These are phyloP conservation scores for Caenorhabditis sp. DNA, from an alignment of 2,888 invertebrate genomes.

Conservation along the genomic window DNA sequence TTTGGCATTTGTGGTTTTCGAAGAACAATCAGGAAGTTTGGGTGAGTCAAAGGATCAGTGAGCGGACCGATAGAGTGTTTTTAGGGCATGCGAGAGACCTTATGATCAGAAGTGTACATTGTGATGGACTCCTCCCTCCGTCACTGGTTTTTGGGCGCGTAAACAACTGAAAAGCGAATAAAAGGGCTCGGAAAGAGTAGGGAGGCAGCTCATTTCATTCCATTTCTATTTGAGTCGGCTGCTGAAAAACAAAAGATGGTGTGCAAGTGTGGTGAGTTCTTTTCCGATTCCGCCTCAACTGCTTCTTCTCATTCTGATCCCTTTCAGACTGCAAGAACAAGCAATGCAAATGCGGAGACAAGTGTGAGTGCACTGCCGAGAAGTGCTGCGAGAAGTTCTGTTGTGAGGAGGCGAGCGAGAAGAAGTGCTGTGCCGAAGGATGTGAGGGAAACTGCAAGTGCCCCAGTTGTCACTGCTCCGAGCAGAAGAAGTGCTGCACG, in stretches of 20 bases:
- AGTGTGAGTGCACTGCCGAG: conserved; percentile 38
- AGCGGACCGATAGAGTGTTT: conserved; percentile 12
- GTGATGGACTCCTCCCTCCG: conserved; percentile 24
- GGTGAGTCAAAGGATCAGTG: conserved; percentile 13
- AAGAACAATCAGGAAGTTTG: conserved; percentile 10
- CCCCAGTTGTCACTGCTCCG: conserved; percentile 32
- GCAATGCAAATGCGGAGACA: conserved; percentile 51
- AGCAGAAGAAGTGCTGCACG: conserved; percentile 29
- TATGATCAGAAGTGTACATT: conserved; percentile 40
- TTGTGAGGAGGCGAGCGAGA: conserved; percentile 45
- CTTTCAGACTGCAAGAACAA: conserved; percentile 49
- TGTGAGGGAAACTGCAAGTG: conserved; percentile 48
- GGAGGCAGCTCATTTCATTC: conserved; percentile 17
- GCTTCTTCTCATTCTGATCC: neutral
- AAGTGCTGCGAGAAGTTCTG: conserved; percentile 48
- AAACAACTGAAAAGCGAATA: conserved; percentile 26
- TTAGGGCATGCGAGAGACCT: conserved; percentile 2
- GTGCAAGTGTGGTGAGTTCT: conserved; percentile 43
- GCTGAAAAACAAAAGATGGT: conserved; percentile 27
- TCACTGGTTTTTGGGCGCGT: conserved; percentile 24
- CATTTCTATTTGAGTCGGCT: too few relatives aligned
- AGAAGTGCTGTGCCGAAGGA: conserved; percentile 39
- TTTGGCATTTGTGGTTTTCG: neutral
- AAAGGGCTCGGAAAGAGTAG: conserved; percentile 1
- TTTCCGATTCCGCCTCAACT: neutral